Conservation (phyloP, 2,797 vertebrate genomes). For the Potorous gilbertii region DNA sequence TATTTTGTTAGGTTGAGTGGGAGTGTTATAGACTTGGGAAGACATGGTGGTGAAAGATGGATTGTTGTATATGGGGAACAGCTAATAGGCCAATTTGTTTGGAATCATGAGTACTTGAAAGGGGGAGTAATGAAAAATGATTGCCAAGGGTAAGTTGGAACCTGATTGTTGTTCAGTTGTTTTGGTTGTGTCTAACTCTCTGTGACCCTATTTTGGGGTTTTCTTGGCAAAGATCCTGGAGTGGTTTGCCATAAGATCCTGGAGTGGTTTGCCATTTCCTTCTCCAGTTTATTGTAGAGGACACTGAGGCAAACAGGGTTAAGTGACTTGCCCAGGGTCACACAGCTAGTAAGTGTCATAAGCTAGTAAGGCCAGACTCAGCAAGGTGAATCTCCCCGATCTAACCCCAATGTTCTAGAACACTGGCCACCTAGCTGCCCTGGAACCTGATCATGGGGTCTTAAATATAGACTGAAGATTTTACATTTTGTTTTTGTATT, state of each 20-base stretch:
- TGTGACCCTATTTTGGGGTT: neutral
- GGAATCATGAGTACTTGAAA: neutral
- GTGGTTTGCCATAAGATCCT: neutral
- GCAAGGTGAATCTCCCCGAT: neutral
- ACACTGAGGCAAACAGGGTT: neutral
- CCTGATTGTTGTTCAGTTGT: neutral
- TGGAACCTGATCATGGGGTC: neutral
- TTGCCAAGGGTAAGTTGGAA: neutral
- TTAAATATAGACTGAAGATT: neutral
- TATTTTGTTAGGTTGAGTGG: neutral
- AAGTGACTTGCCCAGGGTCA: too few species aligned
- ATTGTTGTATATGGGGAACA: neutral
- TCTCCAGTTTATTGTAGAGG: neutral
- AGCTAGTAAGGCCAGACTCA: neutral
- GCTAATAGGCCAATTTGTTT: neutral
- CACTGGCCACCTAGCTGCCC: neutral
- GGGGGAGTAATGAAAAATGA: neutral
- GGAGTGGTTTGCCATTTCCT: neutral
- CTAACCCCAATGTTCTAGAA: neutral
- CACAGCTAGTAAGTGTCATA: neutral
- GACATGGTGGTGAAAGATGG: neutral
- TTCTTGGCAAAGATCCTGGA: neutral
- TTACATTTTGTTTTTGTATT: neutral
- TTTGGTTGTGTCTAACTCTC: neutral
- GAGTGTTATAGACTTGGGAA: neutral